Conservation (phyloP, 1,140 invertebrate species). For the Ips typographus region DNA sequence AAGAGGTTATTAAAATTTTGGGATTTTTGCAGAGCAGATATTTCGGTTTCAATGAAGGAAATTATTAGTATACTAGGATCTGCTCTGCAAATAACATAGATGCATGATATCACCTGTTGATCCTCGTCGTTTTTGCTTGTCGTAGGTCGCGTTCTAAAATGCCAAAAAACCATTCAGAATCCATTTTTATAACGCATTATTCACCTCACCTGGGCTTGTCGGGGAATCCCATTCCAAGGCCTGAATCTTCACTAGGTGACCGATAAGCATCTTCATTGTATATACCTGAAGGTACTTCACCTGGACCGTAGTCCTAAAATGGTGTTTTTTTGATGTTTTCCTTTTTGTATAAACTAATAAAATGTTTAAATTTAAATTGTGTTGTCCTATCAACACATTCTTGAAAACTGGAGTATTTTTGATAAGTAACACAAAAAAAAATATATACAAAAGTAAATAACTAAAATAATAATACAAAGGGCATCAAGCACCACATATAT, state of each 20-base stretch:
- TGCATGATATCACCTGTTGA: conserved; percentile 46
- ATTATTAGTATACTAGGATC: no score
- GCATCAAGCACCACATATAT: conserved; percentile 52
- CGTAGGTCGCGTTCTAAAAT: conserved; percentile 46
- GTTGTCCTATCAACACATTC: no score
- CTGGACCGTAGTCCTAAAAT: conserved; percentile 52
- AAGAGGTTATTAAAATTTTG: background rate
- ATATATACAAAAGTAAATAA: background rate
- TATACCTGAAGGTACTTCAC: conserved; percentile 45
- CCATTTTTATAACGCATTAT: background rate
- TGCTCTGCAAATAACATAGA: conserved; percentile 3
- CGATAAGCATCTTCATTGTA: conserved; percentile 61
- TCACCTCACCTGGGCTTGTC: conserved; percentile 54
- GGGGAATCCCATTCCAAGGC: conserved; percentile 73
- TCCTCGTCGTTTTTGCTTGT: conserved; percentile 48
- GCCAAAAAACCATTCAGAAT: conserved; percentile 35
- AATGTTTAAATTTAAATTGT: background rate
- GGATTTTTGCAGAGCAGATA: no score
- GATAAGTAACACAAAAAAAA: background rate
- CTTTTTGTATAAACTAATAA: background rate
- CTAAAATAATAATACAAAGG: conserved; percentile 10
- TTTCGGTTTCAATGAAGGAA: no score
- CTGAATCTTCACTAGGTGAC: conserved; percentile 81
- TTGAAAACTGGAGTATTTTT: no score
- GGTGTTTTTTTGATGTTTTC: conserved; percentile 8